Base-by-base conservation (phyloP, 2,888 invertebrate species). In the Myopa testacea region DNA sequence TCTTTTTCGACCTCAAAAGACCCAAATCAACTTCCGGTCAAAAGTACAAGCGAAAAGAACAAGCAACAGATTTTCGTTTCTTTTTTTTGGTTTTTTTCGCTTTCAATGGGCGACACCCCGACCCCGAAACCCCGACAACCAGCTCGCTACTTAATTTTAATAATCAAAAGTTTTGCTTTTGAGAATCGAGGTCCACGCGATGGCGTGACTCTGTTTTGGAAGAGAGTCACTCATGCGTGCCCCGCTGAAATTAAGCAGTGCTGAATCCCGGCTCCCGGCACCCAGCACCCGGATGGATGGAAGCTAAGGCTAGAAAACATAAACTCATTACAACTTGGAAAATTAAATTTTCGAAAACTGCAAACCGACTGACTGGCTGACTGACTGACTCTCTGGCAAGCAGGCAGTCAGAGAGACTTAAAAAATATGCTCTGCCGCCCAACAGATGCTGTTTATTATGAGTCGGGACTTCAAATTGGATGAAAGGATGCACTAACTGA, bases 311-410 rank as follows among this genome's bases (percentile, higher is more conserved):
- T 37, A 75, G 68, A 75, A 68, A 75, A 75, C 67, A 75, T 75
- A 69, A 69, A 75, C 68, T 75, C 75, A 75, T 68, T 75, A 69
- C 75, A 75, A 68, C 38, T 68, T 75, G 67, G 4, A 37, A 75
- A 75, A 75, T 75, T 75, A 67, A 65, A 75, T 75, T 75, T 75
- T 12, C 38, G 38, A 67, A 62, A 60, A 58, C 60, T 45, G 58
- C 68, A 10, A 10, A 45, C 7, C 10, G 45, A 45, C 45, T 45
- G 45, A 6, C 45, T 45, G 7, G 10, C 7, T 10, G 45, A 45
- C 45, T 8, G 45, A 45, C 45, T 3, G 6, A 6, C 45, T 45
- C 45, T 3, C 7, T 34, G 60, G 55, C 34, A 72, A 38, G 8
- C 12, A 67, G 55, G 55, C 75, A 67, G 55, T 38, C 67, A 75